A percentile compares a stretch with the other conserved stretches of the same genome.
Conservation (phyloP, 2,797 vertebrate species). For the Setipinna tenuifilis region DNA sequence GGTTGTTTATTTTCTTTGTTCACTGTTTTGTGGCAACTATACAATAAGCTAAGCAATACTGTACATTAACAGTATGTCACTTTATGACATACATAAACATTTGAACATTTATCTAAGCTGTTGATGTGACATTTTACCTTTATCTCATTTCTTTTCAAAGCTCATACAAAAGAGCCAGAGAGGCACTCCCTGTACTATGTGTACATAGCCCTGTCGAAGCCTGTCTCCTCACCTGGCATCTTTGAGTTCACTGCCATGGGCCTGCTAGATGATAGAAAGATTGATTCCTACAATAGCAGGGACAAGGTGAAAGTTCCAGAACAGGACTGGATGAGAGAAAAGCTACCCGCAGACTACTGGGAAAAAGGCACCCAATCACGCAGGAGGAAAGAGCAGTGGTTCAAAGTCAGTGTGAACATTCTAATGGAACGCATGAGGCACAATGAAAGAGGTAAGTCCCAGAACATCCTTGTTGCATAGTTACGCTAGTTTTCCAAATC, state of each 20-base stretch:
- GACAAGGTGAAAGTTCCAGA: constrained; percentile 40
- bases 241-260: constrained; percentile 70
- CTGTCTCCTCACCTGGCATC: background rate
- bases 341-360: too few relatives aligned
- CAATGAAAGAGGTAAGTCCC: constrained; percentile 14
- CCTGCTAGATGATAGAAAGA: constrained; percentile 54
- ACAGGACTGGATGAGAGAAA: constrained; percentile 19
- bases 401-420: constrained; percentile 10
- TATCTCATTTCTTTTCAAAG: too few relatives aligned
- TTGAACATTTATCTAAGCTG: background rate
- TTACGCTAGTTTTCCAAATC: too few relatives aligned
- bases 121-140: background rate
- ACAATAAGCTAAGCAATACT: too few relatives aligned
- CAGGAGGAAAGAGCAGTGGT: too few relatives aligned
- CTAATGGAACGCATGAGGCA: constrained; percentile 30
- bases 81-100: too few relatives aligned
- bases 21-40: too few relatives aligned
- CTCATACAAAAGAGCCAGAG: constrained; percentile 39
- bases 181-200: constrained; percentile 59
- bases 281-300: constrained; percentile 70
- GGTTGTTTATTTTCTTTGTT: too few relatives aligned
- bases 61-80: too few relatives aligned
- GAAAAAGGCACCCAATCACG: too few relatives aligned
- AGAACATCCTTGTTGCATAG: too few relatives aligned
- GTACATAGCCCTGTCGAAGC: constrained; percentile 67